These are phyloP conservation scores for Colletes gigas DNA, from an alignment of 1,140 invertebrate species.

Conservation along the genomic window DNA sequence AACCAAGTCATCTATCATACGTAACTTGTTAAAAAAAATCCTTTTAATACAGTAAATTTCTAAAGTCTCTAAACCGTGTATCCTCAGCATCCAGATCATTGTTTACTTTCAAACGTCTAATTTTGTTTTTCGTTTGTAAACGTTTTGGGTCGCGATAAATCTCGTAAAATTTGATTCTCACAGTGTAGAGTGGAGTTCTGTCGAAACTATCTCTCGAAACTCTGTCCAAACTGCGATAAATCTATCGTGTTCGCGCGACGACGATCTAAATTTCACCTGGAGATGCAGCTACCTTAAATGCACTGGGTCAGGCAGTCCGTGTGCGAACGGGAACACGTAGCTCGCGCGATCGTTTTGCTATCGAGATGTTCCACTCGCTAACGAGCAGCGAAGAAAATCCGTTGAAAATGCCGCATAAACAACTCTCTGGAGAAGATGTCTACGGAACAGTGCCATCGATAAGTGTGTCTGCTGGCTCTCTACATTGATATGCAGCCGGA, in stretches of 20 bases:
- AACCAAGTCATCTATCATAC: no score
- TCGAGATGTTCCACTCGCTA: slow-evolving; percentile 20
- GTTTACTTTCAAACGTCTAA: no score
- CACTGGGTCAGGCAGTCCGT: not conserved
- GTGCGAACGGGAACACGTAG: slow-evolving; percentile 7
- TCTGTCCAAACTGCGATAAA: not conserved
- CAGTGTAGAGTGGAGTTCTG: not conserved
- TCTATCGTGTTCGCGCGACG: not conserved
- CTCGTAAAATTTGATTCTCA: not conserved
- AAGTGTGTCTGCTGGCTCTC: slow-evolving; percentile 42
- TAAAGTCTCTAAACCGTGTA: no score
- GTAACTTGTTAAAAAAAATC: no score
- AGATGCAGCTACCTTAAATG: slow-evolving; percentile 5
- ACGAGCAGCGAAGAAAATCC: slow-evolving; percentile 10
- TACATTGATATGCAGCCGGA: slow-evolving; percentile 27
- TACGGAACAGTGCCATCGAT: slow-evolving; percentile 40
- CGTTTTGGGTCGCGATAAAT: not conserved
- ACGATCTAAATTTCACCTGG: slow-evolving; percentile 19
- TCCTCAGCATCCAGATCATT: no score
- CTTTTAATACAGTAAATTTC: no score
- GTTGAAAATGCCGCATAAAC: slow-evolving; percentile 28
- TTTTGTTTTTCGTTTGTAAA: no score
- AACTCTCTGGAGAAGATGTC: slow-evolving; percentile 6
- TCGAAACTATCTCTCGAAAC: not conserved
- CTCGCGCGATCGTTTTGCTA: slow-evolving; percentile 18